Evolutionary conservation across 2,888 invertebrate genomes (phyloP).

Genomic region (Nomada hirtipes): DNA sequence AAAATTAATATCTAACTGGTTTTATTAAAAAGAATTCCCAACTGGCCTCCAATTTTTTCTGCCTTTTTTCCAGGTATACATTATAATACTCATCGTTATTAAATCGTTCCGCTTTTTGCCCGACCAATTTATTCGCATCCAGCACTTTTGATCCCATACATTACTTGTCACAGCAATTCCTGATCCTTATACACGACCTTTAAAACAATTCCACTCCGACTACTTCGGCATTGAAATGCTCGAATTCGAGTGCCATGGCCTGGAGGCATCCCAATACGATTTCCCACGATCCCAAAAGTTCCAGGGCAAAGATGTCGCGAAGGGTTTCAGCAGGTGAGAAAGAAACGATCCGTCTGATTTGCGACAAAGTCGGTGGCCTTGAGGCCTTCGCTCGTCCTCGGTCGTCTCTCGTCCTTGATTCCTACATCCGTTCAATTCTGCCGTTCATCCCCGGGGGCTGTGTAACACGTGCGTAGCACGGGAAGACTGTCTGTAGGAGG

Average conservation of each 20-base stretch:
- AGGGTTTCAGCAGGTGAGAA: slow-evolving; percentile 34
- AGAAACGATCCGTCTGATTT: slow-evolving; percentile 68
- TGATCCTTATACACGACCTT: too few species aligned
- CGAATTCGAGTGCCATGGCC: neutral
- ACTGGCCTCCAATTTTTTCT: too few species aligned
- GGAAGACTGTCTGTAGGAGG: slow-evolving; percentile 42
- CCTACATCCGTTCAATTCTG: slow-evolving; percentile 70
- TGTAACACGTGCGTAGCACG: slow-evolving; percentile 74
- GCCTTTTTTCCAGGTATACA: too few species aligned
- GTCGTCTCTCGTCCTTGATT: slow-evolving; percentile 53
- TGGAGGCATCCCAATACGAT: neutral
- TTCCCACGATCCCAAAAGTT: slow-evolving; percentile 7
- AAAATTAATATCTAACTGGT: neutral
- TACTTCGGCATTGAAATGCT: neutral
- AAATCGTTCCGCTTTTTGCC: too few species aligned
- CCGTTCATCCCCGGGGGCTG: slow-evolving; percentile 74
- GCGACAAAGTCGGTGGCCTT: slow-evolving; percentile 70
- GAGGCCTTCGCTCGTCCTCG: slow-evolving; percentile 69
- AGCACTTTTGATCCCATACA: too few species aligned
- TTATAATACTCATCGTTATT: too few species aligned
- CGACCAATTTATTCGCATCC: too few species aligned
- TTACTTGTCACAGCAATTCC: too few species aligned
- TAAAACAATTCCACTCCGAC: neutral
- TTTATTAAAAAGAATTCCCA: neutral
- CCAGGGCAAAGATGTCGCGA: slow-evolving; percentile 3